Conservation (phyloP, 2,113 vertebrate species). For the Typhlomys cinereus region DNA sequence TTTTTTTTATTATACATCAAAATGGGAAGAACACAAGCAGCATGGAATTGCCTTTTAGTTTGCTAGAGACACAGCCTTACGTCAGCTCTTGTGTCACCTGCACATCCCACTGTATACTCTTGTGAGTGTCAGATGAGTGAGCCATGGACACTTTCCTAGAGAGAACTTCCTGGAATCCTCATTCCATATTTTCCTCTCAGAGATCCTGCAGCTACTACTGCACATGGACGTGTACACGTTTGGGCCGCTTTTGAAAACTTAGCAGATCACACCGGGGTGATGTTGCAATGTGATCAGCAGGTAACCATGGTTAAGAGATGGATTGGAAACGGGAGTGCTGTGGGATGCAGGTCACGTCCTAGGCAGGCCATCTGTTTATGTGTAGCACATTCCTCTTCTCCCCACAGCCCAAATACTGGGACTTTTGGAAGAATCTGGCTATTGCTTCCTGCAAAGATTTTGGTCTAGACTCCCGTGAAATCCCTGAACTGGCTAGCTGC, state of each 20-base stretch:
- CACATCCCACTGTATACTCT: neutral
- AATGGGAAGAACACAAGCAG: neutral
- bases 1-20: too few relatives aligned
- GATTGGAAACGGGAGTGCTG: neutral
- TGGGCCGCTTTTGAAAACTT: slow-evolving; percentile 32
- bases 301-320: neutral
- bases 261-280: neutral
- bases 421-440: neutral
- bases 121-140: neutral
- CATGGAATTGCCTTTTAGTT: neutral
- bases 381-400: neutral
- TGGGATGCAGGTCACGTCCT: neutral
- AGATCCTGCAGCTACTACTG: neutral
- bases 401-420: slow-evolving; percentile 27
- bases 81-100: neutral
- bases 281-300: neutral
- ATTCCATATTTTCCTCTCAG: neutral
- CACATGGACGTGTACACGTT: neutral
- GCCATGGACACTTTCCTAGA: neutral
- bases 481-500: neutral
- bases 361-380: neutral
- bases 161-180: neutral
- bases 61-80: neutral
- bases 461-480: slow-evolving; percentile 28
- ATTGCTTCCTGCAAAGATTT: slow-evolving; percentile 45